These are phyloP conservation scores for Brachymystax lenok DNA, from an alignment of 2,797 vertebrate species.

Conservation along the genomic window DNA sequence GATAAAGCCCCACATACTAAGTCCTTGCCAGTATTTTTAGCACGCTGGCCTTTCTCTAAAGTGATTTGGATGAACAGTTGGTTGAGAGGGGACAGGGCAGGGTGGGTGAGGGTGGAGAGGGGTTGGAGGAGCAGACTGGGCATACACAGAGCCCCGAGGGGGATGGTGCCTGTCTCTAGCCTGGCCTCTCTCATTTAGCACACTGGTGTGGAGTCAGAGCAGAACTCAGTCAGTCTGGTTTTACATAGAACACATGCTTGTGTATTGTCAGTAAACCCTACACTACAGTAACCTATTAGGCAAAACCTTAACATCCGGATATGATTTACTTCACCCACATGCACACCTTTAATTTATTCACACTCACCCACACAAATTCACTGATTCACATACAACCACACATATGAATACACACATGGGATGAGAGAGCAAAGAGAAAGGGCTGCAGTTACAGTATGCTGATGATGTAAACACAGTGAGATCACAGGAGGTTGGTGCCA, in stretches of 20 bases:
- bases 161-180: not conserved
- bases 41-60: conserved; percentile 39
- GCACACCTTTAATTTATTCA: not conserved
- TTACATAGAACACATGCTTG: not conserved
- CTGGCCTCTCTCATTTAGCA: conserved; percentile 40
- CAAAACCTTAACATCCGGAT: not conserved
- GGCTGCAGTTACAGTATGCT: not conserved
- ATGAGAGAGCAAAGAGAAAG: not conserved
- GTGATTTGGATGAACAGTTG: conserved; percentile 52
- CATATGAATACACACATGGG: not conserved
- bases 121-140: not conserved
- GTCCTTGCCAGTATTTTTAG: conserved; percentile 56
- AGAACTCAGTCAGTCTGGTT: conserved; percentile 2
- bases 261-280: not conserved
- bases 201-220: conserved; percentile 11
- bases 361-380: not conserved
- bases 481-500: not conserved
- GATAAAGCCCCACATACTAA: conserved; percentile 30
- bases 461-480: not conserved
- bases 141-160: not conserved
- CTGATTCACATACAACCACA: not conserved
- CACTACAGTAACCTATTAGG: not conserved
- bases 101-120: not conserved
- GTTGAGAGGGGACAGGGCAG: conserved; percentile 13
- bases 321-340: not conserved